Evolutionary conservation across 2,113 vertebrate genomes (phyloP).

Genomic region (Nestor notabilis): DNA sequence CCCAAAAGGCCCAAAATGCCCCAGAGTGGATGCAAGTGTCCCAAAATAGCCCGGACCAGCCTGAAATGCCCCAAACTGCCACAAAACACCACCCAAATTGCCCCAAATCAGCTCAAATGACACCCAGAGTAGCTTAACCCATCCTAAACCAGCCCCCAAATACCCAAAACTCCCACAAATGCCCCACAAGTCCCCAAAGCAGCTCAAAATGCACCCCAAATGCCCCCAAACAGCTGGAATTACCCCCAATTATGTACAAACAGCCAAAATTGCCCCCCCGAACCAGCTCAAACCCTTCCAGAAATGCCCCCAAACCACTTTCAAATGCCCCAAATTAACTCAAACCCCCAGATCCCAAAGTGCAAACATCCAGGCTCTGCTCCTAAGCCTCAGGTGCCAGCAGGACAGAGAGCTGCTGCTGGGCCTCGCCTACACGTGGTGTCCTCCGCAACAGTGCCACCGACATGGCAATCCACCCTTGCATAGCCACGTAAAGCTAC

Average conservation of each 20-base stretch:
- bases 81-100: background rate
- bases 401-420: no score
- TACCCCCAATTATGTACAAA: background rate
- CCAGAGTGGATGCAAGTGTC: no score
- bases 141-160: background rate
- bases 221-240: background rate
- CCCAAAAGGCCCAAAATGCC: no score
- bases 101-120: background rate
- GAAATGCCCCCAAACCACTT: background rate
- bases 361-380: background rate
- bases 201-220: background rate
- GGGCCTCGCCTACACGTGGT: no score
- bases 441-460: no score
- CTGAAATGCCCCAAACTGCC: no score
- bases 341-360: background rate
- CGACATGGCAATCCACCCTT: no score
- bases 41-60: no score
- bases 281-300: background rate
- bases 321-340: background rate
- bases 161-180: background rate
- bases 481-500: no score
- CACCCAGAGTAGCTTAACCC: background rate
- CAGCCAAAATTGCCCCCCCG: background rate
- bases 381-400: background rate
- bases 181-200: background rate